Conservation (phyloP, 2,113 vertebrate species). For the Cephalopterus ornatus region DNA sequence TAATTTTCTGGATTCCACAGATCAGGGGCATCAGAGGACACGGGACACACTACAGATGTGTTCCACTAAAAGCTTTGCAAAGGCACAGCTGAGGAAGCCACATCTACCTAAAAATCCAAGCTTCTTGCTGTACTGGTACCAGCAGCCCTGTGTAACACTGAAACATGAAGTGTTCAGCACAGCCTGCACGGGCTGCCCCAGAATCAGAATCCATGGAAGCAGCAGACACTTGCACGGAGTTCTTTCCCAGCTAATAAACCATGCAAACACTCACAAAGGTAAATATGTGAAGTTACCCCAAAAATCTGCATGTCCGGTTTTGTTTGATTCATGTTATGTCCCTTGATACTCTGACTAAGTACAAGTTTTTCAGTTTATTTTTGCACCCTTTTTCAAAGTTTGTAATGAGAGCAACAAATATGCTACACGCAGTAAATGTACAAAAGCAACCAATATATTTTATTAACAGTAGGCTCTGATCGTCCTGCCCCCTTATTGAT, state of each 20-base stretch:
- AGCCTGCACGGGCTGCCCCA: not conserved
- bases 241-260: not conserved
- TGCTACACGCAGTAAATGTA: fast-evolving
- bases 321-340: not conserved
- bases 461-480: not conserved
- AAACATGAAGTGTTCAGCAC: not conserved
- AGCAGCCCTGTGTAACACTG: not conserved
- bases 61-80: not conserved
- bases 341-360: not conserved
- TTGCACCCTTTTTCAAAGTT: not conserved
- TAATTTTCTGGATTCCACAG: not conserved
- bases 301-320: not conserved
- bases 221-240: not conserved
- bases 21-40: not conserved
- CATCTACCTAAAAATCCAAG: not conserved
- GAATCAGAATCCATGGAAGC: not conserved
- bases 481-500: not conserved
- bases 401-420: not conserved
- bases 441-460: not conserved
- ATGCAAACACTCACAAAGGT: not conserved
- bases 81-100: not conserved
- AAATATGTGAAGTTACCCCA: not conserved
- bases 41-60: not conserved
- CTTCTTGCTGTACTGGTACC: not conserved
- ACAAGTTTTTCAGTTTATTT: not conserved